Conservation (phyloP, 2,888 invertebrate species). For the Anagyrus pseudococci region DNA sequence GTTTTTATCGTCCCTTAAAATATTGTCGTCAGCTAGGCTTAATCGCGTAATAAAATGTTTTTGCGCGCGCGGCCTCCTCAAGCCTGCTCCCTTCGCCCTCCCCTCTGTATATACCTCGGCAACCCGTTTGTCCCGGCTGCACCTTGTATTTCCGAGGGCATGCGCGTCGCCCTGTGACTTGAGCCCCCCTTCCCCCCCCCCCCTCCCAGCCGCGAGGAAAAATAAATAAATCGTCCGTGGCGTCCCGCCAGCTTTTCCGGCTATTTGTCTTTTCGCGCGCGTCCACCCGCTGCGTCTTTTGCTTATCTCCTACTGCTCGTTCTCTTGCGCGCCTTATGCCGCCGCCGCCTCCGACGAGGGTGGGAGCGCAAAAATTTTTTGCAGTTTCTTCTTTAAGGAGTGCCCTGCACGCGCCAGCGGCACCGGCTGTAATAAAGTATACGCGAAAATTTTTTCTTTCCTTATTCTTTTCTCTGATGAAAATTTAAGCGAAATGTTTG, state of each 20-base stretch:
- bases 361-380: constrained; percentile 20
- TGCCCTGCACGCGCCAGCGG: no score
- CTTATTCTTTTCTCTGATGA: no score
- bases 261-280: constrained; percentile 35
- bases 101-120: constrained; percentile 54
- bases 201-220: constrained; percentile 38
- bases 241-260: constrained; percentile 49
- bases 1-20: constrained; percentile 50
- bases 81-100: neutral
- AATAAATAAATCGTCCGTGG: constrained; percentile 56
- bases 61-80: no score
- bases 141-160: constrained; percentile 28
- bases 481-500: no score
- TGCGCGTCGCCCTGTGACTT: neutral
- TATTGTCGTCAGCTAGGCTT: constrained; percentile 54
- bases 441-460: no score
- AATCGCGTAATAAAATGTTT: constrained; percentile 59
- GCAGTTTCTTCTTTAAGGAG: constrained; percentile 12
- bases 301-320: constrained; percentile 20
- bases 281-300: constrained; percentile 17
- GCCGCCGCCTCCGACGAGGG: no score
- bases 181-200: no score
- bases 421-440: no score
- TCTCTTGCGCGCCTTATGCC: neutral
- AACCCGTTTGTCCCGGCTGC: no score